Percentiles rank a stretch among this genome's conserved stretches.
These are phyloP conservation scores for Callithrix jacchus DNA, from an alignment of 2,113 vertebrate genomes.

Conservation along the genomic window DNA sequence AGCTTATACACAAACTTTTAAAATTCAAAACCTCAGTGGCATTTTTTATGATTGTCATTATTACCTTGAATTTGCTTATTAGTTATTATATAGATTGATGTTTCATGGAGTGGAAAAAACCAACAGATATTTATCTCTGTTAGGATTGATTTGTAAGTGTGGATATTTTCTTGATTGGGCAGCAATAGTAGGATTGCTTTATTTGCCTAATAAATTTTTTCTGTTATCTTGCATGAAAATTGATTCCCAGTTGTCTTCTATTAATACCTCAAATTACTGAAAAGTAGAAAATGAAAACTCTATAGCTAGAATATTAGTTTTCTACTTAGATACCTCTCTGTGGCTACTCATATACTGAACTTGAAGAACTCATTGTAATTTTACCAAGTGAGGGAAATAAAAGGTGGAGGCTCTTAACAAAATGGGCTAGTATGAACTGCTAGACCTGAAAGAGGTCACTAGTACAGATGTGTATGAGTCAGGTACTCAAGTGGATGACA, in stretches of 20 bases:
- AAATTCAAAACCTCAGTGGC: background rate
- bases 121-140: background rate
- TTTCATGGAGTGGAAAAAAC: background rate
- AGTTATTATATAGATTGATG: background rate
- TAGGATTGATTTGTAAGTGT: background rate
- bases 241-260: background rate
- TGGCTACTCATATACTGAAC: background rate
- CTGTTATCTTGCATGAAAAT: background rate
- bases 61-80: background rate
- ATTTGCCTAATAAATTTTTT: background rate
- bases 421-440: background rate
- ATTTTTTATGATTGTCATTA: background rate
- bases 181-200: background rate
- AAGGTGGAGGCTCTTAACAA: background rate
- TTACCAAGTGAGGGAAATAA: background rate
- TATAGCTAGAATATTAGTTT: background rate
- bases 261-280: background rate
- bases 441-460: background rate
- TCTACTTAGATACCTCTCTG: background rate
- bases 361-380: background rate
- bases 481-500: background rate
- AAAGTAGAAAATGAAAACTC: slow-evolving; percentile 26
- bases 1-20: background rate
- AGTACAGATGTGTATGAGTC: background rate
- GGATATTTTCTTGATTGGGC: background rate